phyloP scores from a whole-genome alignment of 2,113 vertebrate species.

The Theristicus caerulescens region DNA sequence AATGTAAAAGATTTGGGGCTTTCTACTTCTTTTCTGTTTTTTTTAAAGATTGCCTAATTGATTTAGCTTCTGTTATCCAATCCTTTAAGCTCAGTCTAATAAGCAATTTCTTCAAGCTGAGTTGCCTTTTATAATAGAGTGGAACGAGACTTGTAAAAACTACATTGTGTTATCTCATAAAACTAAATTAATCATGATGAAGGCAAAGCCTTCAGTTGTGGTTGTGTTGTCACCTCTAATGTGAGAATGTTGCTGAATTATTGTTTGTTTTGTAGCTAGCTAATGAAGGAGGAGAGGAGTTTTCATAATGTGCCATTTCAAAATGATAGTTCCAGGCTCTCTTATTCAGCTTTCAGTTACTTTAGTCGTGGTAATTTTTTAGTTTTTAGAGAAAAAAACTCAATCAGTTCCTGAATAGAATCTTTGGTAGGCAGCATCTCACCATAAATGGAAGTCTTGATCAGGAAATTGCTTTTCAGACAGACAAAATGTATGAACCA shows the following conservation, averaged over 20 bases:
- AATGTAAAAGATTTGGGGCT: background rate
- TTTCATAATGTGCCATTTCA: background rate
- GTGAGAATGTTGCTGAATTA: background rate
- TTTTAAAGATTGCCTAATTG: background rate
- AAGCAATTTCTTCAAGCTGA: background rate
- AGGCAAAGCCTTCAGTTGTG: background rate
- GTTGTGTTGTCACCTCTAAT: background rate
- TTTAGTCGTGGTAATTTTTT: background rate
- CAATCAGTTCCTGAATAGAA: background rate
- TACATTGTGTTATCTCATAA: background rate
- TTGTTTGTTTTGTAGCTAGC: background rate
- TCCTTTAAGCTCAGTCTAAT: background rate
- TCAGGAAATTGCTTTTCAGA: background rate
- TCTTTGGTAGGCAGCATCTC: background rate
- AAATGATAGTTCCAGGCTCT: background rate
- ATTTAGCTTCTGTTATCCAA: background rate
- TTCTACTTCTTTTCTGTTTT: background rate
- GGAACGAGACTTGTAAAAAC: background rate
- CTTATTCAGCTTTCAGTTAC: background rate
- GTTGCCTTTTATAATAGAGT: background rate
- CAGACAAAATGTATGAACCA: background rate
- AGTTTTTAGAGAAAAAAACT: background rate
- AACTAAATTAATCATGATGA: background rate
- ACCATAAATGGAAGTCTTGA: background rate
- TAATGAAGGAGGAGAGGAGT: background rate